Evolutionary conservation across 2,113 vertebrate species (phyloP).

Genomic region (Neodontobutis hainanensis): DNA sequence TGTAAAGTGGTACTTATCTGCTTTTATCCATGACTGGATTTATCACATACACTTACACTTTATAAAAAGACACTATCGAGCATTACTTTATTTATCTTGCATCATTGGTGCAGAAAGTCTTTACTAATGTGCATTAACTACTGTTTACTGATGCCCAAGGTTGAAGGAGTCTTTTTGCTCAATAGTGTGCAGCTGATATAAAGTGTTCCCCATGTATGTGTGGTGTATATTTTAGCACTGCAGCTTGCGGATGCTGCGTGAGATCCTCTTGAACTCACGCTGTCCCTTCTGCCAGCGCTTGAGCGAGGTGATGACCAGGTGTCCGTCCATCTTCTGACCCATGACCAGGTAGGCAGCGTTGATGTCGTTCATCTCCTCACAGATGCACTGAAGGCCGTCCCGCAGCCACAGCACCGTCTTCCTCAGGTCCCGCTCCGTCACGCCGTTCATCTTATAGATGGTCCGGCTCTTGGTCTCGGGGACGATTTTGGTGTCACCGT

Average conservation of each 20-base stretch:
- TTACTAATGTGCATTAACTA: too few relatives aligned
- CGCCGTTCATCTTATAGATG: slow-evolving; percentile 94
- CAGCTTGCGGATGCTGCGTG: slow-evolving; percentile 95
- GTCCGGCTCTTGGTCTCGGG: slow-evolving; percentile 96
- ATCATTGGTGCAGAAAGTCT: too few relatives aligned
- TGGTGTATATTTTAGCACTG: slow-evolving; percentile 82
- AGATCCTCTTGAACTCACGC: slow-evolving; percentile 94
- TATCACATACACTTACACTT: too few relatives aligned
- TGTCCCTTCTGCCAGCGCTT: slow-evolving; percentile 98
- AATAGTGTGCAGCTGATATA: too few relatives aligned
- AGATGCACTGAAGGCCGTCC: slow-evolving; percentile 94
- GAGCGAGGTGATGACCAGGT: slow-evolving; percentile 95
- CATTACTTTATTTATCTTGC: too few relatives aligned
- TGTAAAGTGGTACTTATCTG: too few relatives aligned
- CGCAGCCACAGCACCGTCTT: slow-evolving; percentile 93
- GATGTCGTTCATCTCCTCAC: slow-evolving; percentile 97
- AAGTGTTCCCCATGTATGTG: too few relatives aligned
- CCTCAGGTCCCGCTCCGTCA: slow-evolving; percentile 91
- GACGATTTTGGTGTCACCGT: slow-evolving; percentile 96
- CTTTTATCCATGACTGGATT: too few relatives aligned
- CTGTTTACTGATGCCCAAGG: too few relatives aligned
- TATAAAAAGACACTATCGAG: too few relatives aligned
- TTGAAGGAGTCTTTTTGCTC: too few relatives aligned
- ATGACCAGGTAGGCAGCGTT: slow-evolving; percentile 95
- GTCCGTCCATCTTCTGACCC: slow-evolving; percentile 93